Percentiles rank a stretch among this genome's conserved stretches.
phyloP scores from a whole-genome alignment of 2,797 vertebrate species.

The Enteromius treurensis region DNA sequence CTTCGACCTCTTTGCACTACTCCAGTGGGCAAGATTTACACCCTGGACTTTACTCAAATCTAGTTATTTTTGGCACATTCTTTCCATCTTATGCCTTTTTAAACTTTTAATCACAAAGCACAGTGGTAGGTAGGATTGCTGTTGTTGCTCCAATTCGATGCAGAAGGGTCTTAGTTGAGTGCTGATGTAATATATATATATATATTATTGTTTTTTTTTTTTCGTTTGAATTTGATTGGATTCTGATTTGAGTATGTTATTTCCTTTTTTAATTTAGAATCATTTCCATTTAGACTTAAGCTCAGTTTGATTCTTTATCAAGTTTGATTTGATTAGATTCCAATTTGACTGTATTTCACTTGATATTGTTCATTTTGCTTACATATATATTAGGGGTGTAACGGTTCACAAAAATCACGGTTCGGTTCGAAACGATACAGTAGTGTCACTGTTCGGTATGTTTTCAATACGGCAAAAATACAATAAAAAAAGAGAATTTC shows the following conservation, averaged over 20 bases:
- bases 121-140: constrained; percentile 35
- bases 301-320: neutral
- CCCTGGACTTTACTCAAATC: constrained; percentile 65
- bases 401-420: no score
- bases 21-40: constrained; percentile 55
- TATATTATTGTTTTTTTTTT: neutral
- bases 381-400: neutral
- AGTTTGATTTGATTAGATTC: neutral
- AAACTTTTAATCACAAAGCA: constrained; percentile 61
- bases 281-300: neutral
- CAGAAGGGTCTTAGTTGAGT: constrained; percentile 7
- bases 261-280: neutral
- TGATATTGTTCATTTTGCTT: neutral
- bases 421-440: no score
- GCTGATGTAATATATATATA: neutral
- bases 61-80: constrained; percentile 74
- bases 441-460: no score
- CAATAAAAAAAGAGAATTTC: no score
- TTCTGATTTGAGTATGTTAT: neutral
- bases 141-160: constrained; percentile 40
- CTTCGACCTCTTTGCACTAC: constrained; percentile 5
- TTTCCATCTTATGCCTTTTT: constrained; percentile 60
- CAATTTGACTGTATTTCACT: neutral
- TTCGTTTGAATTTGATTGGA: neutral
- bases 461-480: no score